Conservation (phyloP, 2,888 invertebrate genomes). For the Parnassius smintheus region DNA sequence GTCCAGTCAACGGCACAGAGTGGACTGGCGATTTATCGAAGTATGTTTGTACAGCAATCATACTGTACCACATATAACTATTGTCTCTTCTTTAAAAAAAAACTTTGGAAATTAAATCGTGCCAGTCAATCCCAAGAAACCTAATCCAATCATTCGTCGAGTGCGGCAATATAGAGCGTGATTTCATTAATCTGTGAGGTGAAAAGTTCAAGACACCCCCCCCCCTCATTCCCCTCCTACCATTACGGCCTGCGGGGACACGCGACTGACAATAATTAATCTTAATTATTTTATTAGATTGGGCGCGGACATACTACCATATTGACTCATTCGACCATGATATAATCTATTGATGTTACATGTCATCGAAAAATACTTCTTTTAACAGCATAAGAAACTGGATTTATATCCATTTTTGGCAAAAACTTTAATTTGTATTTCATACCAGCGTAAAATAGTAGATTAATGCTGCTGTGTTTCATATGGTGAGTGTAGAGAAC, state of each 20-base stretch:
- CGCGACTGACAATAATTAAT: constrained; percentile 53
- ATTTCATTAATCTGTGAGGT: constrained; percentile 62
- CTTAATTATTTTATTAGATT: constrained; percentile 58
- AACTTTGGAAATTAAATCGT: neutral
- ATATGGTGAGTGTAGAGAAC: too few species aligned
- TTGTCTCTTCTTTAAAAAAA: too few species aligned
- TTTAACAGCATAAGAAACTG: too few species aligned
- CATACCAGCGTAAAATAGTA: too few species aligned
- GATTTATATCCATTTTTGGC: too few species aligned
- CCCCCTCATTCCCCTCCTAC: constrained; percentile 38
- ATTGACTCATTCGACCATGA: constrained; percentile 40
- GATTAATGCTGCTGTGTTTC: too few species aligned
- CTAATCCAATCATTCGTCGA: constrained; percentile 16
- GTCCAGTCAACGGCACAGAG: too few species aligned
- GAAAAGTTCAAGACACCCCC: constrained; percentile 58
- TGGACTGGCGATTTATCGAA: too few species aligned
- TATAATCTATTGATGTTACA: neutral
- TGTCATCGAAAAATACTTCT: neutral
- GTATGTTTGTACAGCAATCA: too few species aligned
- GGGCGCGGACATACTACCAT: constrained; percentile 35
- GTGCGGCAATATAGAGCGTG: constrained; percentile 37
- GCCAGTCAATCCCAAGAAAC: neutral
- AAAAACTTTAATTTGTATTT: too few species aligned
- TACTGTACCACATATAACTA: too few species aligned
- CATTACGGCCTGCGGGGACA: constrained; percentile 32